Conservation (phyloP, 2,797 vertebrate genomes). For the Harpagifer antarcticus region DNA sequence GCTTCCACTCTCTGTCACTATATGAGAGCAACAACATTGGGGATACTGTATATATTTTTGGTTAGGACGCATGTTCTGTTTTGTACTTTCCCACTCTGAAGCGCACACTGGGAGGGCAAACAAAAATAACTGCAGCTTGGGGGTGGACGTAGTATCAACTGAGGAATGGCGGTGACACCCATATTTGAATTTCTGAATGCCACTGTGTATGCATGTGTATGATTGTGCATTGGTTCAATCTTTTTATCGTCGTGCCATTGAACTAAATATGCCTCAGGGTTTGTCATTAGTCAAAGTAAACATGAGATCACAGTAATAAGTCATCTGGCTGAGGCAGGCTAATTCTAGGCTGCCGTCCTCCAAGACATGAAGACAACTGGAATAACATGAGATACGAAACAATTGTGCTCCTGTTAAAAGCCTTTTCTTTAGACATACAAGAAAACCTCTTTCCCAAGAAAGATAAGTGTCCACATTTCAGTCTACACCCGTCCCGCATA, state of each 20-base stretch:
- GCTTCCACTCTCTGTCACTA: slow-evolving; percentile 10
- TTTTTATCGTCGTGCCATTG: slow-evolving; percentile 32
- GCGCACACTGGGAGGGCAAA: slow-evolving; percentile 43
- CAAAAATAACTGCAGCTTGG: slow-evolving; percentile 76
- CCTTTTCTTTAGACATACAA: slow-evolving; percentile 33
- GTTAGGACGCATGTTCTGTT: slow-evolving; percentile 29
- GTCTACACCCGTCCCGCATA: slow-evolving; percentile 20
- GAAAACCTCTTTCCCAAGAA: slow-evolving; percentile 4
- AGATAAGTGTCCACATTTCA: slow-evolving; percentile 29
- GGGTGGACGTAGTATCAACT: slow-evolving; percentile 64
- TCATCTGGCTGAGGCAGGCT: slow-evolving; percentile 15
- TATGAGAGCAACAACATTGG: slow-evolving; percentile 16
- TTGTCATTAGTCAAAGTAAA: slow-evolving; percentile 61
- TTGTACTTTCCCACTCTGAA: slow-evolving; percentile 55
- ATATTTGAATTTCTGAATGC: slow-evolving; percentile 66
- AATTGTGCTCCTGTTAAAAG: slow-evolving; percentile 18
- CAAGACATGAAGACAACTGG: slow-evolving; percentile 3
- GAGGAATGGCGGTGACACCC: slow-evolving; percentile 73
- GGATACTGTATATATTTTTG: slow-evolving; percentile 38
- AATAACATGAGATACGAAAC: slow-evolving; percentile 24
- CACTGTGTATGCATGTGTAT: slow-evolving; percentile 21
- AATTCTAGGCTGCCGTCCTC: slow-evolving; percentile 31
- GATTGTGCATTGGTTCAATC: slow-evolving; percentile 28
- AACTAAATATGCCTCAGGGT: slow-evolving; percentile 43
- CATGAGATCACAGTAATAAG: slow-evolving; percentile 39